These are phyloP conservation scores for Teleogryllus occipitalis DNA, from an alignment of 1,140 invertebrate genomes.

Conservation along the genomic window DNA sequence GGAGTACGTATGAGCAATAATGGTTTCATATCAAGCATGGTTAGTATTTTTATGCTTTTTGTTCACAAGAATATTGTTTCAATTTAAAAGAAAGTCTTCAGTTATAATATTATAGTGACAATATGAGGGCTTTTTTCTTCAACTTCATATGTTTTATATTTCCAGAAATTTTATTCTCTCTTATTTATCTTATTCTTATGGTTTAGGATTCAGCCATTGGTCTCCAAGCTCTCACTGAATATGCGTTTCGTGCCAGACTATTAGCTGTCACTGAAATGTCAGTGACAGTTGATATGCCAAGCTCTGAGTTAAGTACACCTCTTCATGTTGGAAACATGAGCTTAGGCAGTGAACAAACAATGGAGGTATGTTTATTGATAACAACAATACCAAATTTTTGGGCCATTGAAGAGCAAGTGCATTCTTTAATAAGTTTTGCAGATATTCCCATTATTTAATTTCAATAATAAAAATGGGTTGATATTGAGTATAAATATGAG, in stretches of 20 bases:
- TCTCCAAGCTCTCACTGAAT: constrained; percentile 49
- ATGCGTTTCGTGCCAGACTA: constrained; percentile 46
- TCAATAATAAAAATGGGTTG: too few relatives aligned
- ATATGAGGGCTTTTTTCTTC: too few relatives aligned
- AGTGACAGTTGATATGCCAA: constrained; percentile 39
- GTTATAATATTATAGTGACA: not conserved
- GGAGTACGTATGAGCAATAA: constrained; percentile 46
- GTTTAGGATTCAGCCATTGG: constrained; percentile 49
- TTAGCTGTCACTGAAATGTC: constrained; percentile 48
- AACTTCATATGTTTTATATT: not conserved
- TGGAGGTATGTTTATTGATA: not conserved
- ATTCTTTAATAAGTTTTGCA: too few relatives aligned
- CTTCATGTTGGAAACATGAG: constrained; percentile 30
- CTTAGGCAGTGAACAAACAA: not conserved
- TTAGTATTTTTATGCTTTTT: constrained; percentile 27
- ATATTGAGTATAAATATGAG: too few relatives aligned
- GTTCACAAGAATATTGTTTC: constrained; percentile 38
- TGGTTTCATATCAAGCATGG: constrained; percentile 49
- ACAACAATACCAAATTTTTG: not conserved
- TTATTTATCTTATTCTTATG: constrained; percentile 2
- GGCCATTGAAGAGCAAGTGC: too few relatives aligned
- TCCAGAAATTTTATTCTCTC: not conserved
- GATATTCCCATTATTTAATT: too few relatives aligned
- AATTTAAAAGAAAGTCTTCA: not conserved
- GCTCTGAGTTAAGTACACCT: constrained; percentile 27